Conservation (phyloP, 2,888 invertebrate species). For the Conistra vaccinii region DNA sequence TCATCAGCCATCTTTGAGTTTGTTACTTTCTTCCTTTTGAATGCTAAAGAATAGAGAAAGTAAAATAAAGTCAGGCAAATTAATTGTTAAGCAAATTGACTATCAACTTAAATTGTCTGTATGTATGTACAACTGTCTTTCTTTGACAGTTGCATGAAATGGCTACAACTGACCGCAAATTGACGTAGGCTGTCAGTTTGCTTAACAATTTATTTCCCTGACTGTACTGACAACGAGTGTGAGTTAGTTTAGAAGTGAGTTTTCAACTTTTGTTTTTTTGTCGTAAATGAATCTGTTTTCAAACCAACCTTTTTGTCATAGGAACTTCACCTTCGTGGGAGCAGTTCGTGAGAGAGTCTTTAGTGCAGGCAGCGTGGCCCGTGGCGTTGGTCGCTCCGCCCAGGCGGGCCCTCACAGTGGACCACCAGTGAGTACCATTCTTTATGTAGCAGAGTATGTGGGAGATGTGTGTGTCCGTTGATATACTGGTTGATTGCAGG, state of each 20-base stretch:
- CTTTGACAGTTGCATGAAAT: background rate
- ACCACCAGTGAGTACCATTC: conserved; percentile 84
- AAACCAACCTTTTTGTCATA: conserved; percentile 64
- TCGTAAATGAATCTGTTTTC: background rate
- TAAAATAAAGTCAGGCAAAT: background rate
- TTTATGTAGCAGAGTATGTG: conserved; percentile 2
- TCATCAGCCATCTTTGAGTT: background rate
- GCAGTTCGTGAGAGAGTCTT: conserved; percentile 90
- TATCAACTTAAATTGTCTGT: background rate
- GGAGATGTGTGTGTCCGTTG: background rate
- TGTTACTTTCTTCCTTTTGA: background rate
- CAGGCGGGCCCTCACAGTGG: conserved; percentile 86
- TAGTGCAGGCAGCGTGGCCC: conserved; percentile 92
- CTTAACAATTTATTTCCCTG: no score
- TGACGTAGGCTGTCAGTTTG: background rate
- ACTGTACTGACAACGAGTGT: no score
- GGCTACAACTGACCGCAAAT: background rate
- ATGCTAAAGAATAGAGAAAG: background rate
- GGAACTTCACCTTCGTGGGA: conserved; percentile 91
- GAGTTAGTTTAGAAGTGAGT: no score
- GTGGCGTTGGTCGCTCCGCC: conserved; percentile 90
- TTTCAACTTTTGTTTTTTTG: no score
- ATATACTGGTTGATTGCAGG: conserved; percentile 10
- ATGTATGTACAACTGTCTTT: background rate
- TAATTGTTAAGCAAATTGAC: background rate